Evolutionary conservation across 2,113 vertebrate species (phyloP).

Genomic region (Psilopsiagon aymara): DNA sequence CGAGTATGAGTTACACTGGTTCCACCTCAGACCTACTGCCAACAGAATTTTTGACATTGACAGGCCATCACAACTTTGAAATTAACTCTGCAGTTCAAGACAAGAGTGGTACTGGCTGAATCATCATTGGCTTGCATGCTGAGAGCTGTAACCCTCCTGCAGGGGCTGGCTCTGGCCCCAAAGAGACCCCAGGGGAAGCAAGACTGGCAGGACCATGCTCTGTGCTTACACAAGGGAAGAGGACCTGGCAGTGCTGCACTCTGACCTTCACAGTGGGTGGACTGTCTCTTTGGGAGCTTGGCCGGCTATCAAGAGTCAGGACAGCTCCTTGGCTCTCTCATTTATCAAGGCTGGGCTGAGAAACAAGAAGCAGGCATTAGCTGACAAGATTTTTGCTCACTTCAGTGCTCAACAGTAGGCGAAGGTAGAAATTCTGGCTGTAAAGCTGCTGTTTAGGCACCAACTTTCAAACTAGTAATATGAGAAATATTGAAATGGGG

Average conservation of each 20-base stretch:
- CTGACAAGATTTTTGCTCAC: constrained; percentile 25
- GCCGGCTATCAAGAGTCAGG: constrained; percentile 17
- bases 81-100: not conserved
- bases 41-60: not conserved
- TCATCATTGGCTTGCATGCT: not conserved
- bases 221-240: not conserved
- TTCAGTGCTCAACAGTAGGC: not conserved
- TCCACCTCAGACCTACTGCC: not conserved
- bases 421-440: not conserved
- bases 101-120: not conserved
- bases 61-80: not conserved
- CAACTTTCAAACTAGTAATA: not conserved
- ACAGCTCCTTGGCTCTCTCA: constrained; percentile 10
- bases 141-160: not conserved
- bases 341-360: not conserved
- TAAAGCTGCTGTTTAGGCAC: not conserved
- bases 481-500: not conserved
- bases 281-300: not conserved
- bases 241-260: rapidly evolving
- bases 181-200: not conserved
- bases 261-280: not conserved
- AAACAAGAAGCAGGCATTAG: not conserved
- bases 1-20: not conserved
- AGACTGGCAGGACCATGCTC: not conserved
- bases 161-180: not conserved